Evolutionary conservation across 2,888 invertebrate genomes (phyloP), one percentile per base, ranked within the genome.

Genomic region (Cheilosia vulpina): DNA sequence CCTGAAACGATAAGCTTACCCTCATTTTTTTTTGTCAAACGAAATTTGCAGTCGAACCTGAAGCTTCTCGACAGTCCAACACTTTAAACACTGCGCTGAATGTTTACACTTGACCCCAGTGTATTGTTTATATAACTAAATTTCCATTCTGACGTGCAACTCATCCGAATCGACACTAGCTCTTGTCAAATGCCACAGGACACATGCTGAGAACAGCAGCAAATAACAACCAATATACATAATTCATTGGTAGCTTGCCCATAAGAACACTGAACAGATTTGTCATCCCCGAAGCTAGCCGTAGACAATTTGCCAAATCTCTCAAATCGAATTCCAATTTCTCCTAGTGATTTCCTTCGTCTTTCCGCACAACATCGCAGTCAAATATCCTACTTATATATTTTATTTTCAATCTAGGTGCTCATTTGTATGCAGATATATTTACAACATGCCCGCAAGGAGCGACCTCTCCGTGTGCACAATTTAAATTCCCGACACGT

Each of bases 401-500:
- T 47, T 47, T 47, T 47, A 17, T 47, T 9, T 47, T 47, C 47
- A 17, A 47, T 47, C 47, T 17, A 47, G 17, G 17, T 19, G 19
- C 47, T 47, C 47, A 47, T 47, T 47, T 47, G 17, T 47, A 47
- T 47, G 47, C 47, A 47, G 19, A 47, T 47, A 47, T 47, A 47
- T 47, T 47, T 7, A 47, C 47, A 17, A 47, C 19, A 47, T 47
- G 47, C 17, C 17, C 17, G 47, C 19, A 19, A 47, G 47, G 47
- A 47, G 47, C 6, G 9, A 47, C 47, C 17, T 19, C 47, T 47
- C 11, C 19, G 2, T 47, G 47, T 47, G 19, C 17, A 47, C 17
- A 52, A 24, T 52, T 52, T 52, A 52, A 24, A 52, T 52, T 52
- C 52, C 21, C 13, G 24, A 52, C 52, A 52, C 52, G 52, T 52